Evolutionary conservation across 2,113 vertebrate genomes (phyloP), one percentile per base, ranked within the genome.

Genomic region (Dasypus novemcinctus): DNA sequence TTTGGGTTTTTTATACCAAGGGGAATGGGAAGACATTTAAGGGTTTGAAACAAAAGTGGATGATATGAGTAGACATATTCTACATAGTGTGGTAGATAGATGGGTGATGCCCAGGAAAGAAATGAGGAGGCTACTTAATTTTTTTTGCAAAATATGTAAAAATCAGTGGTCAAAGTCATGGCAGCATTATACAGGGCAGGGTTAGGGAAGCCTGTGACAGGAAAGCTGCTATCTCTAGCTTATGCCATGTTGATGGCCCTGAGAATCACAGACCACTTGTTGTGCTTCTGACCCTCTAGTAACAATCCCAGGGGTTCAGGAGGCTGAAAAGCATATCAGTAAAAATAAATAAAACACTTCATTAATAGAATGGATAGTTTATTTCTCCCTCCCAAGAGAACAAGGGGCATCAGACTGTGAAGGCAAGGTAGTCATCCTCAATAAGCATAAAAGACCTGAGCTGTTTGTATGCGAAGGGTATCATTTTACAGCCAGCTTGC

Each of bases 221-320:
- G 41, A 72, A 41, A 29, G n/a, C 46, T 57, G 75, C 43, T 0
- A 3, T 41, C 57, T 54, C 41, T 11, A 29, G 38, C 43, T 38
- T 66, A 6, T 1, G 18, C 68, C 52, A 23, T 0, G 0, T 18
- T 21, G 36, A 1, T 5, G 18, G 2, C 41, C 7, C 54, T 0
- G 18, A 57, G 57, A 71, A n/a, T 54, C 27, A 64, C 13, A 3
- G 10, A 38, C 52, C 61, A 33, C 38, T 71, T 93, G 83, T 12
- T n/a, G 49, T 72, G 31, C 63, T 88, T 79, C 81, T 84, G 41
- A 41, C 14, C 69, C n/a, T 88, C 21, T 17, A 61, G 9, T 33
- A 72, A 49, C 33, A 61, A 64, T 54, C 31, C 21, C 46, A 31
- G 17, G 33, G 63, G 20, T 23, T 72, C 25, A 66, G 31, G 46